Base-by-base conservation (phyloP, 1,140 invertebrate species). In the Nymphalis io region DNA sequence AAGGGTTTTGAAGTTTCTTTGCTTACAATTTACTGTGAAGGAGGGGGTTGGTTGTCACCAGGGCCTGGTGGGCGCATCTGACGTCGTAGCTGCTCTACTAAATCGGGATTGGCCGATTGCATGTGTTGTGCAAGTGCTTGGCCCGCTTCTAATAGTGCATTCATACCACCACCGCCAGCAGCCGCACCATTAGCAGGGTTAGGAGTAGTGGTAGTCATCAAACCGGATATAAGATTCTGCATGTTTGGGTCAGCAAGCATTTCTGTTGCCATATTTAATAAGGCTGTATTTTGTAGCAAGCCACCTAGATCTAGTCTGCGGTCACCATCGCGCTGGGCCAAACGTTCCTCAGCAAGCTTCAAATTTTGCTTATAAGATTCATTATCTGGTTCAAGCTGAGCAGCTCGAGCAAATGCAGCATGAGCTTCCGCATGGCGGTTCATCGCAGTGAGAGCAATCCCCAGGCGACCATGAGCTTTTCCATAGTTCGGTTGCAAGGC, bases 381-480 rank as follows among this genome's bases (percentile, higher is more conserved):
- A 91, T 99, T 99, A 48, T 96, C 94, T 13, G 98, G 98, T 79
- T 99, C 98, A 68, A 99, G 92, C 82, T 98, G 95, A 20, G 97
- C 88, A 2, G 98, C 98, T 78, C 96, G 97, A 75, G 95, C 93
- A 90, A 98, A 99, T 51, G 96, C 96, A 62, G 95, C 94, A 60
- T 95, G 94, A 0, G 98, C 98, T 82, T 98, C 95, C 61, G 94
- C 93, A 83, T 96, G 95, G 75, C 95, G 94, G 59, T 96, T 95
- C 63, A 98, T 88, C 84, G 95, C 96, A 1, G 97, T 96, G 78
- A 97, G 96, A 1, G 98, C 98, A 65, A 99, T 94, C n/a, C 96
- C 95, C 87, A 99, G 94, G 78, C 98, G 93, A 6, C 97, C 97
- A 93, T 98, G 98, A 3, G 98, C 98, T 93, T 99, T 99, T 69